These are phyloP conservation scores for Sarotherodon lohbergeri DNA, from an alignment of 2,113 vertebrate species.

Conservation along the genomic window DNA sequence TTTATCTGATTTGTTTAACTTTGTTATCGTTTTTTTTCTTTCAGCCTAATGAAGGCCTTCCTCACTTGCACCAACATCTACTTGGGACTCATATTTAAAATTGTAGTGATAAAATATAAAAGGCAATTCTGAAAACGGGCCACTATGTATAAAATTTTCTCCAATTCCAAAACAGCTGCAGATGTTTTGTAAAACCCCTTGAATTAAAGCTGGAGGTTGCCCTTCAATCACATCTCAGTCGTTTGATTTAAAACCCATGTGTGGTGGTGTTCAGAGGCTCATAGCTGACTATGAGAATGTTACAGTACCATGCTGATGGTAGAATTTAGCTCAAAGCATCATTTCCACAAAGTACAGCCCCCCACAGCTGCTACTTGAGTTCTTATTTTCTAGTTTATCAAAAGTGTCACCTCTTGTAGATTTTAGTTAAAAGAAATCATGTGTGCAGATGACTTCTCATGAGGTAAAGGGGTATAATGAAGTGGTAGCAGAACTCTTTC, in stretches of 20 bases:
- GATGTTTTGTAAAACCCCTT: background rate
- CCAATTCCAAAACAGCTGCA: background rate
- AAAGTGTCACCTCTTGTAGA: background rate
- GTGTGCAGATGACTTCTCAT: background rate
- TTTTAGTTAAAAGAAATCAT: background rate
- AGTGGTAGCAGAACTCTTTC: constrained; percentile 17
- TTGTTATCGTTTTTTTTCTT: background rate
- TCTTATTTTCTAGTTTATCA: background rate
- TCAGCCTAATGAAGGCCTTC: background rate
- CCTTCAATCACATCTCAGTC: background rate
- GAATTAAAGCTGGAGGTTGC: background rate
- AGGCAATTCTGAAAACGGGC: background rate
- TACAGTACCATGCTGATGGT: background rate
- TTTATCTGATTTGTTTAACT: background rate
- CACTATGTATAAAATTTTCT: background rate
- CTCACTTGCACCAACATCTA: background rate
- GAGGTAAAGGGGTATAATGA: constrained; percentile 39
- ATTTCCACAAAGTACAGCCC: background rate
- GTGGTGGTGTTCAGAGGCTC: background rate
- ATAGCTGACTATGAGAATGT: background rate
- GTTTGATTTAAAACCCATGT: background rate
- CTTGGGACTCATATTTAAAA: background rate
- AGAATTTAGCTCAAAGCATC: background rate
- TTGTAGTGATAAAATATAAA: background rate
- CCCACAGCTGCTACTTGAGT: background rate